Conservation (phyloP, 2,797 vertebrate species). For the Amblyopsis hoosieri region DNA sequence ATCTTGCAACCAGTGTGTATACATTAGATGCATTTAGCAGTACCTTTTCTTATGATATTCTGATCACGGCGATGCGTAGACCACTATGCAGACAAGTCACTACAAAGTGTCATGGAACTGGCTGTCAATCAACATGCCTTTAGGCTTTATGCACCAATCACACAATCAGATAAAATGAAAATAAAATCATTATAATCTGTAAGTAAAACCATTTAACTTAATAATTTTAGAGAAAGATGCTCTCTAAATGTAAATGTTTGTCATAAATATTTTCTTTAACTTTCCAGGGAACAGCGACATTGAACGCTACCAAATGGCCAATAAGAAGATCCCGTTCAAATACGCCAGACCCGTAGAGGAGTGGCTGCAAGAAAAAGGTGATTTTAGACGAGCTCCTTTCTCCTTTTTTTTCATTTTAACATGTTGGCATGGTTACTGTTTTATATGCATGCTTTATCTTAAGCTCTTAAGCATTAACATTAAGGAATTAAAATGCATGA, state of each 20-base stretch:
- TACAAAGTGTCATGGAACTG: no score
- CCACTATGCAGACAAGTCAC: no score
- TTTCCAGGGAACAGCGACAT: slow-evolving; percentile 98
- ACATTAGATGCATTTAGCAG: no score
- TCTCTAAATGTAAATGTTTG: slow-evolving; percentile 82
- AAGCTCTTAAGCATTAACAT: not conserved
- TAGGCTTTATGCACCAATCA: no score
- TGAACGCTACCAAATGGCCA: slow-evolving; percentile 98
- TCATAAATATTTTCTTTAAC: slow-evolving; percentile 97
- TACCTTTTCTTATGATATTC: no score
- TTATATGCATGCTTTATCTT: not conserved
- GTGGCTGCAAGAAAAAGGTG: slow-evolving; percentile 99
- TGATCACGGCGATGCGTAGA: no score
- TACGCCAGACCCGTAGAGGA: slow-evolving; percentile 96
- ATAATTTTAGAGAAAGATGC: slow-evolving; percentile 39
- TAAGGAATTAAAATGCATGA: not conserved
- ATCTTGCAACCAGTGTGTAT: no score
- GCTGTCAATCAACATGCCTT: no score
- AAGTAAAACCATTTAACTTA: slow-evolving; percentile 33
- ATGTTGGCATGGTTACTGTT: slow-evolving; percentile 19
- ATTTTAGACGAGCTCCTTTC: slow-evolving; percentile 73
- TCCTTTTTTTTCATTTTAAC: slow-evolving; percentile 75
- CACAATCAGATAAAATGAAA: not conserved
- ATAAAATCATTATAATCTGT: slow-evolving; percentile 1
- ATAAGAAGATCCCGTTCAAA: slow-evolving; percentile 99